phyloP scores from a whole-genome alignment of 2,888 invertebrate species.

The Plutella xylostella region DNA sequence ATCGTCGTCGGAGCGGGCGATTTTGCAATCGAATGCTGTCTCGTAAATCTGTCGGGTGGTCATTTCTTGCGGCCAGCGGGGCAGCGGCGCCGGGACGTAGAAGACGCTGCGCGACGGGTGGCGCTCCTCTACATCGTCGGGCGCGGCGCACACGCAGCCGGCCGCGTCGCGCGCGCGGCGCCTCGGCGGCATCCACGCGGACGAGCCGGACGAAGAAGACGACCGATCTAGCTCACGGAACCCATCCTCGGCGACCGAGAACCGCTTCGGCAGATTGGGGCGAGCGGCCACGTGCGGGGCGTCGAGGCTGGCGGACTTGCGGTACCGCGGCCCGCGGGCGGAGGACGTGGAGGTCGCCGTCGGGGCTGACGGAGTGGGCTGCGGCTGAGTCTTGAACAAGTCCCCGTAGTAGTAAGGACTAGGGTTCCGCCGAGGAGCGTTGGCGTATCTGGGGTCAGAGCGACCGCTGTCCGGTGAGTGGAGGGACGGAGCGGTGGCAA shows the following conservation, averaged over 20 bases:
- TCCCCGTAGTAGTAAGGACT: constrained; percentile 89
- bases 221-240: constrained; percentile 68
- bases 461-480: constrained; percentile 79
- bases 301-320: constrained; percentile 81
- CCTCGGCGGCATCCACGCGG: constrained; percentile 80
- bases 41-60: constrained; percentile 84
- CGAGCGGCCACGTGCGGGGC: constrained; percentile 75
- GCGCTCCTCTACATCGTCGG: constrained; percentile 75
- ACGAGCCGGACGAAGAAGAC: constrained; percentile 68
- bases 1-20: constrained; percentile 83
- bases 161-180: constrained; percentile 74
- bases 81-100: constrained; percentile 76
- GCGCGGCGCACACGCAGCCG: constrained; percentile 79
- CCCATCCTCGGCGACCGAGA: constrained; percentile 78
- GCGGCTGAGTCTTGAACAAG: constrained; percentile 68
- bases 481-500: constrained; percentile 67
- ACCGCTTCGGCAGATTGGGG: constrained; percentile 73
- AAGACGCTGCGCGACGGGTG: constrained; percentile 75
- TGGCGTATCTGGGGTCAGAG: constrained; percentile 63
- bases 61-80: constrained; percentile 73
- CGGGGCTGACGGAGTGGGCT: constrained; percentile 60
- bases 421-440: constrained; percentile 75
- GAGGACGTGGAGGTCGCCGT: constrained; percentile 52
- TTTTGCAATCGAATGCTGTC: constrained; percentile 90
- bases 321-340: constrained; percentile 69